Evolutionary conservation across 1,140 invertebrate genomes (phyloP).

Genomic region (Drosophila arizonae): DNA sequence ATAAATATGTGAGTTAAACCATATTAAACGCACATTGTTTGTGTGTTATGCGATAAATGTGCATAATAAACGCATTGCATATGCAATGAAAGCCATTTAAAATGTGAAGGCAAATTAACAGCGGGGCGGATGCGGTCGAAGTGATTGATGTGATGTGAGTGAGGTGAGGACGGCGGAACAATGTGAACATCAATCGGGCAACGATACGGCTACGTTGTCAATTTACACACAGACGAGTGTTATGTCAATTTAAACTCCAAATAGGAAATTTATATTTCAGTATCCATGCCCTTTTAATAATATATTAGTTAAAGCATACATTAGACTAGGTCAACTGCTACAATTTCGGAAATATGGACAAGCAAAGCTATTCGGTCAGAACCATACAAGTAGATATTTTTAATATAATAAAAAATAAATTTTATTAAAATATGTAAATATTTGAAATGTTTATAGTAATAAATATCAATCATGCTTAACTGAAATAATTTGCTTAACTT

Average conservation of each 20-base stretch:
- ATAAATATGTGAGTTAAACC: constrained; percentile 56
- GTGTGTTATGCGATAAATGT: constrained; percentile 61
- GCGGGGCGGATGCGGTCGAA: not conserved
- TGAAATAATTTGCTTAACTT: too few species aligned
- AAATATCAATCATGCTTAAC: too few species aligned
- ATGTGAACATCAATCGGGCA: constrained; percentile 3
- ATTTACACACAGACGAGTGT: not conserved
- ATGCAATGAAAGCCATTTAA: constrained; percentile 32
- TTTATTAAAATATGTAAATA: too few species aligned
- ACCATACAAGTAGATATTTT: too few species aligned
- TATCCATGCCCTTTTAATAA: not conserved
- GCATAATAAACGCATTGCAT: constrained; percentile 56
- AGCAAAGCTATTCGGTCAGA: too few species aligned
- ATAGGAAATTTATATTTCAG: constrained; percentile 1
- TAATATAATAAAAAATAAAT: too few species aligned
- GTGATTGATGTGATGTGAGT: constrained; percentile 22
- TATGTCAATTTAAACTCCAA: not conserved
- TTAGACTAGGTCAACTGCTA: too few species aligned
- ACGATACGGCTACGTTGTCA: not conserved
- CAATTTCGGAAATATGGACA: too few species aligned
- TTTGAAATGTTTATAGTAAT: too few species aligned
- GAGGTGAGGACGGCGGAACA: not conserved
- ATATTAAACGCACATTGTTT: constrained; percentile 52
- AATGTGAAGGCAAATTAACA: constrained; percentile 26
- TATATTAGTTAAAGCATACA: not conserved